Conservation (phyloP, 2,888 invertebrate genomes). For the Himalopsyche tibetana region DNA sequence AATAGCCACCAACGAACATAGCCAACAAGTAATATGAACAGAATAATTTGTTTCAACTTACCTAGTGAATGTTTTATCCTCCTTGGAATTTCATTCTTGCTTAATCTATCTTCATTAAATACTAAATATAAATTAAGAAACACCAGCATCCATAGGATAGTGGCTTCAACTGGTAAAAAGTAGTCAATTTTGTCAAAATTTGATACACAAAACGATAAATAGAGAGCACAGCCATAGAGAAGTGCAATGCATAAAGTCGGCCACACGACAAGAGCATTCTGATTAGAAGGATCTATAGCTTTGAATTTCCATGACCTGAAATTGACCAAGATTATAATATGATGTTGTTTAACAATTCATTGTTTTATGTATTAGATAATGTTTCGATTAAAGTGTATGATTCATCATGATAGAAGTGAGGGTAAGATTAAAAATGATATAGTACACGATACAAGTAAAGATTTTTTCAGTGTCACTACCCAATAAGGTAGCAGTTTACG, state of each 20-base stretch:
- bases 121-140: conserved; percentile 73
- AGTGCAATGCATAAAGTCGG: conserved; percentile 51
- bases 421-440: too few species aligned
- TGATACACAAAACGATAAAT: conserved; percentile 24
- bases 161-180: conserved; percentile 73
- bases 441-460: not conserved
- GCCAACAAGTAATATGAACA: too few species aligned
- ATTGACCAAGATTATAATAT: too few species aligned
- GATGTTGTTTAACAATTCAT: too few species aligned
- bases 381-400: too few species aligned
- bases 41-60: conserved; percentile 67
- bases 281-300: conserved; percentile 55
- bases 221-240: conserved; percentile 47
- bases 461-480: not conserved
- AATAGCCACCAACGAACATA: too few species aligned
- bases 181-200: conserved; percentile 72
- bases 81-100: conserved; percentile 77
- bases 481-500: not conserved
- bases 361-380: too few species aligned
- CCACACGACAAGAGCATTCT: conserved; percentile 62
- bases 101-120: conserved; percentile 74
- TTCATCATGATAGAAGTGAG: too few species aligned
- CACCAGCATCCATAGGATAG: conserved; percentile 73
- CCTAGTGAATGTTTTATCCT: conserved; percentile 75
- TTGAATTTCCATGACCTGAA: conserved; percentile 54